A percentile compares a stretch with the other conserved stretches of the same genome.
Conservation (phyloP, 2,888 invertebrate genomes). For the Drosophila phalerata region DNA sequence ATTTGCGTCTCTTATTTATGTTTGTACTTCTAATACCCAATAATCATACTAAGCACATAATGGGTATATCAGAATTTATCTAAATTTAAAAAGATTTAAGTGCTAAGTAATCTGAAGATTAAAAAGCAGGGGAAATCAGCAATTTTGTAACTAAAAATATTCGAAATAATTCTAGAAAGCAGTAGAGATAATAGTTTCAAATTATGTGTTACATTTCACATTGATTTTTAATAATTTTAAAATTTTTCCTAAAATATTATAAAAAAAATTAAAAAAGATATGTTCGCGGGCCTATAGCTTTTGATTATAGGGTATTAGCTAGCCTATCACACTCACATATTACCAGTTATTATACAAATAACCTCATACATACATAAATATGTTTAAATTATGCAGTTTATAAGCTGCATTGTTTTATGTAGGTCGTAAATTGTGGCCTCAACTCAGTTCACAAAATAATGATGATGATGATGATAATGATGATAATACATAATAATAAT, state of each 20-base stretch:
- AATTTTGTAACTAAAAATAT: too few relatives aligned
- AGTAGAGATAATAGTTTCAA: too few relatives aligned
- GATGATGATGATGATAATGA: conserved; percentile 8
- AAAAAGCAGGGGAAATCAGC: too few relatives aligned
- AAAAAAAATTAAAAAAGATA: not conserved
- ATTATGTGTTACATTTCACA: too few relatives aligned
- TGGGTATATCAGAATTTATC: not conserved
- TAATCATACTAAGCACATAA: not conserved
- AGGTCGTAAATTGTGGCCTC: conserved; percentile 66
- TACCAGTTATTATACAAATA: conserved; percentile 2
- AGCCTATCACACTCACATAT: not conserved
- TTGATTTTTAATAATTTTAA: too few relatives aligned
- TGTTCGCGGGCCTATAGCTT: not conserved
- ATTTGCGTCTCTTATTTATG: conserved; percentile 22
- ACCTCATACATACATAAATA: conserved; percentile 27
- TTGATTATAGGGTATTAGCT: not conserved
- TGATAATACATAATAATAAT: conserved; percentile 26
- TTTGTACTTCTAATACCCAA: conserved; percentile 11
- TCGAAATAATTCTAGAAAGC: too few relatives aligned
- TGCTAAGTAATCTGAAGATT: too few relatives aligned
- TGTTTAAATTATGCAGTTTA: conserved; percentile 72
- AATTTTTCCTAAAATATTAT: not conserved
- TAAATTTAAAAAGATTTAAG: not conserved
- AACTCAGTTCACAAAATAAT: conserved; percentile 35
- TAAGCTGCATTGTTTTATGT: conserved; percentile 73